Evolutionary conservation across 2,113 vertebrate genomes (phyloP).

Genomic region (Ammodytes dubius): DNA sequence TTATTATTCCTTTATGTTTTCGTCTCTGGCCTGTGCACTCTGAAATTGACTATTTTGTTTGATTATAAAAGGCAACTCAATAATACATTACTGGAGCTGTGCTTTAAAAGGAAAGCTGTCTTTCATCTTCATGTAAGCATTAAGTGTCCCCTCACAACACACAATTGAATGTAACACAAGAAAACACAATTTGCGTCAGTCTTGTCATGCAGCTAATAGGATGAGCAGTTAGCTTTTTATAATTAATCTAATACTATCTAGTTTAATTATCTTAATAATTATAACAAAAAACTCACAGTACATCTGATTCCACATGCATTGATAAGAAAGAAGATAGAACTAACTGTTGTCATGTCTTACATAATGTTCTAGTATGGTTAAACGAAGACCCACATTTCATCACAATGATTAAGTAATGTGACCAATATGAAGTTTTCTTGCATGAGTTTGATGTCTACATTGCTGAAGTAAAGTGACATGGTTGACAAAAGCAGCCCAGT

Average conservation of each 20-base stretch:
- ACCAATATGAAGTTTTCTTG: too few species aligned
- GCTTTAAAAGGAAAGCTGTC: background rate
- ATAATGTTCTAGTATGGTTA: too few species aligned
- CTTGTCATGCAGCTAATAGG: background rate
- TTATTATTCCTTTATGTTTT: constrained; percentile 9
- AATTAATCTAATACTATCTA: background rate
- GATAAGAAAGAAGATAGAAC: too few species aligned
- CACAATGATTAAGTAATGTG: too few species aligned
- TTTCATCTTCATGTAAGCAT: background rate
- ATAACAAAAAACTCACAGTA: too few species aligned
- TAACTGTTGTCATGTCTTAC: too few species aligned
- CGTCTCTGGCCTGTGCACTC: constrained; percentile 9
- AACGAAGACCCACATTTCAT: too few species aligned
- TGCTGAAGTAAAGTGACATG: background rate
- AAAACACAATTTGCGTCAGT: background rate
- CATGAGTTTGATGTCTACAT: too few species aligned
- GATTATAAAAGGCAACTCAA: constrained; percentile 2
- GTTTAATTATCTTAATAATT: too few species aligned
- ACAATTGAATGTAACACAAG: background rate
- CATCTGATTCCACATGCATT: too few species aligned
- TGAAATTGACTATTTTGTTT: constrained; percentile 4
- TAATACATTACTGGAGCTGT: background rate
- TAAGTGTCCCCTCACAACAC: background rate
- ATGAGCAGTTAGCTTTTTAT: background rate
- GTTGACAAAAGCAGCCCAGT: background rate